Percentiles rank a stretch among this genome's conserved stretches.
Conservation (phyloP, 2,113 vertebrate genomes). For the Athene noctua region DNA sequence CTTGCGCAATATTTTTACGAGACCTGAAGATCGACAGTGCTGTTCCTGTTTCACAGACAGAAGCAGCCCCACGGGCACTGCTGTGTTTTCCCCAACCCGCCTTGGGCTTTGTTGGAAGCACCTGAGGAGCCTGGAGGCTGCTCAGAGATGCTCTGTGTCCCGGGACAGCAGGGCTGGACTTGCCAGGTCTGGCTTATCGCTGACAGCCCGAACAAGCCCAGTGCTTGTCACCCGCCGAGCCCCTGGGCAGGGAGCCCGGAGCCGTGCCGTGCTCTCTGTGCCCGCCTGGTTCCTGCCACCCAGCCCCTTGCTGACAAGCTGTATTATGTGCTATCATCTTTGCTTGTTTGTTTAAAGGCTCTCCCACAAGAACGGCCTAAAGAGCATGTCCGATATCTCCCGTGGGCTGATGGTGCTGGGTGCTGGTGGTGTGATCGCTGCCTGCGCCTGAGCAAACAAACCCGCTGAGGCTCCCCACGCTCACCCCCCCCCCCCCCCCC, state of each 20-base stretch:
- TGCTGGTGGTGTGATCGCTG: background rate
- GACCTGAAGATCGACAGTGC: rapidly evolving
- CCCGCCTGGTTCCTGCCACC: background rate
- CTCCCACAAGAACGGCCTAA: background rate
- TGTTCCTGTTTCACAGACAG: background rate
- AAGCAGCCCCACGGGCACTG: background rate
- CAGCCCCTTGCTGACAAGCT: background rate
- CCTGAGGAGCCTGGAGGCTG: background rate
- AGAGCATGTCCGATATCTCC: background rate
- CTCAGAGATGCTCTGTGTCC: background rate
- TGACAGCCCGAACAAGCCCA: background rate
- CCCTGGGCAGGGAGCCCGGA: background rate
- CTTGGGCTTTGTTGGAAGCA: background rate
- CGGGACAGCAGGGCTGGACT: background rate
- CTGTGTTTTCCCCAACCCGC: background rate
- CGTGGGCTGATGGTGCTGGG: background rate
- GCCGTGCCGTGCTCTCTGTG: background rate
- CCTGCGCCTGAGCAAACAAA: background rate
- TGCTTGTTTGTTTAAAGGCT: background rate
- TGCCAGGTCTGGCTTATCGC: rapidly evolving
- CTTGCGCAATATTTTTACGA: background rate
- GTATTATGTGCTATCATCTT: background rate
- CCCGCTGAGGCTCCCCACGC: background rate
- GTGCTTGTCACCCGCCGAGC: background rate
- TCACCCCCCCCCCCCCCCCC: too few relatives aligned